Evolutionary conservation across 2,797 vertebrate species (phyloP).

Genomic region (Sparidentex hasta): DNA sequence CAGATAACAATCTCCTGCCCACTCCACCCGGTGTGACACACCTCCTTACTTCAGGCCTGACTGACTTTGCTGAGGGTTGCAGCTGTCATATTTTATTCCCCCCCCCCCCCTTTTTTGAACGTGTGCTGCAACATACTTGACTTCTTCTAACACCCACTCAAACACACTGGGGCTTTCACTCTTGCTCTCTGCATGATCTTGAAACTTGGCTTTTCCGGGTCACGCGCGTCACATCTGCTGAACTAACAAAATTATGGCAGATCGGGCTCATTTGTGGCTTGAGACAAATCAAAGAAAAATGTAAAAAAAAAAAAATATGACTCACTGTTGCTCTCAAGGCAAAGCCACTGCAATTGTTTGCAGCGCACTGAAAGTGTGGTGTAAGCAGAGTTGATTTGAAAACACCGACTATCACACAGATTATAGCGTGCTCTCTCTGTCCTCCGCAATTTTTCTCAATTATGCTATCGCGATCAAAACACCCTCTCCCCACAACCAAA

Average conservation of each 20-base stretch:
- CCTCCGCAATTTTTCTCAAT: constrained; percentile 70
- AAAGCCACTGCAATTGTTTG: constrained; percentile 45
- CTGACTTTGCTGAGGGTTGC: constrained; percentile 61
- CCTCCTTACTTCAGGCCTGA: constrained; percentile 69
- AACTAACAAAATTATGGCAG: constrained; percentile 49
- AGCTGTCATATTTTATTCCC: constrained; percentile 46
- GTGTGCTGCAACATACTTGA: constrained; percentile 52
- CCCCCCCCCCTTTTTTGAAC: background rate
- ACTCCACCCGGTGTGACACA: constrained; percentile 68
- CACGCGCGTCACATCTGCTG: constrained; percentile 36
- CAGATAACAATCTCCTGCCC: constrained; percentile 67
- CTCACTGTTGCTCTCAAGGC: constrained; percentile 31
- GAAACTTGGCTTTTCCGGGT: constrained; percentile 64
- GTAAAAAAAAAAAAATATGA: constrained; percentile 52
- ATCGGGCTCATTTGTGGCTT: constrained; percentile 39
- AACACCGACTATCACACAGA: constrained; percentile 60
- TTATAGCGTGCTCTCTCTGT: constrained; percentile 63
- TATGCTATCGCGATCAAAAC: constrained; percentile 78
- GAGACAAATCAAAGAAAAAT: constrained; percentile 52
- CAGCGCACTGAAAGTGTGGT: constrained; percentile 50
- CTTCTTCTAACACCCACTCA: constrained; percentile 68
- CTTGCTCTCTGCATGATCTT: constrained; percentile 41
- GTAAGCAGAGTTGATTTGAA: constrained; percentile 62
- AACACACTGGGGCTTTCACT: constrained; percentile 67
- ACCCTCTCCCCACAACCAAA: constrained; percentile 65